Evolutionary conservation across 2,797 vertebrate species (phyloP).

Genomic region (Manis pentadactyla): DNA sequence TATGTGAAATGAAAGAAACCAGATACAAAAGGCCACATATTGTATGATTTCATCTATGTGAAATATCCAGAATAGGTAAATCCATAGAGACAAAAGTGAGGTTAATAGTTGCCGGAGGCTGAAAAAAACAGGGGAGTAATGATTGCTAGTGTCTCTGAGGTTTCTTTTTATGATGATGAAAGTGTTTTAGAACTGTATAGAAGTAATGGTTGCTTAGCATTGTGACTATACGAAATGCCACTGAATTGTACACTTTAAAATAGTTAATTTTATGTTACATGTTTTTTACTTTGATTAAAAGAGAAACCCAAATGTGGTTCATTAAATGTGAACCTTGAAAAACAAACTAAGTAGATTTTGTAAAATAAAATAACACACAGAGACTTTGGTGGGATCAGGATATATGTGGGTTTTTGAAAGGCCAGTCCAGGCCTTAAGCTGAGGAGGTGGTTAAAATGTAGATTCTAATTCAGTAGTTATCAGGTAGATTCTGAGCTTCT

Average conservation of each 20-base stretch:
- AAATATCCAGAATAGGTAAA: neutral
- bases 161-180: neutral
- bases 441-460: neutral
- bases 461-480: neutral
- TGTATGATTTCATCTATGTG: neutral
- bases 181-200: neutral
- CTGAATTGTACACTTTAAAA: neutral
- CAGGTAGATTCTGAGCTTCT: neutral
- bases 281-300: neutral
- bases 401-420: neutral
- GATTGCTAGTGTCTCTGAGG: neutral
- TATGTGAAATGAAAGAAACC: neutral
- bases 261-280: neutral
- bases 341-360: neutral
- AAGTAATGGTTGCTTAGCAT: neutral
- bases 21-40: neutral
- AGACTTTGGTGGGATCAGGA: neutral
- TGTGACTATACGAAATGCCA: neutral
- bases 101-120: neutral
- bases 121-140: too few species aligned
- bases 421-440: neutral
- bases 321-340: neutral
- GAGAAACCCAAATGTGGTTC: neutral
- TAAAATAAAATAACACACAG: neutral
- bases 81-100: neutral